Evolutionary conservation across 2,113 vertebrate genomes (phyloP), one percentile per base, ranked within the genome.

Genomic region (Tychaedon coryphoeus): DNA sequence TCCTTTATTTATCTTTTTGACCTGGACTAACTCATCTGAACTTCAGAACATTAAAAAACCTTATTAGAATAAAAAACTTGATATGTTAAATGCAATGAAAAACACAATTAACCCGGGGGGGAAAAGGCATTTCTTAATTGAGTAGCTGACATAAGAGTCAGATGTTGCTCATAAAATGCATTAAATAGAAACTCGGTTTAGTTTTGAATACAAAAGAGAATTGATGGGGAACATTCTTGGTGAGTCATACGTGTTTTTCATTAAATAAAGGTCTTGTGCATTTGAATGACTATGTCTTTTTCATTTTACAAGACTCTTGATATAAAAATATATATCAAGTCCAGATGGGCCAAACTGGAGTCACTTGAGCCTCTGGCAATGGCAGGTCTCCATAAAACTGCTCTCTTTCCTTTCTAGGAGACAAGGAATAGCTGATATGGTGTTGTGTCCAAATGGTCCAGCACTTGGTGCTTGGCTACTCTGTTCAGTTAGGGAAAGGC

Each of bases 171-270:
- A 95, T 87, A 94, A 97, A 94, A 91, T 83, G 61, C 40, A 62
- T 79, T 95, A 82, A 93, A 93, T 72, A 94, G 57, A 93, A 97
- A 92, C 53, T 93, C 75, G 86, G 66, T 94, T 97, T 95, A 90
- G 54, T 40, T 96, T 71, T 87, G 82, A 94, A 94, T 88, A 74
- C 22, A 82, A 95, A 97, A 91, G 60, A 92, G 61, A 95, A 67
- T 71, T 81, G 94, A 82, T 80, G 43, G 82, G 76, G 86, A 94
- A 62, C 72, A 85, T 89, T 86, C 50, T 87, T 60, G 61, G 92
- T 93, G 71, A 95, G 50, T 94, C 86, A 97, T 77, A 61, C 29
- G 82, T 67, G 47, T 64, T 91, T 97, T 95, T 95, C 56, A 76
- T 91, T 20, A 97, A 96, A 97, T 95, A 92, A 95, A 92, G 43